Evolutionary conservation across 2,797 vertebrate species (phyloP).

Genomic region (Orientallactaga sibirica): DNA sequence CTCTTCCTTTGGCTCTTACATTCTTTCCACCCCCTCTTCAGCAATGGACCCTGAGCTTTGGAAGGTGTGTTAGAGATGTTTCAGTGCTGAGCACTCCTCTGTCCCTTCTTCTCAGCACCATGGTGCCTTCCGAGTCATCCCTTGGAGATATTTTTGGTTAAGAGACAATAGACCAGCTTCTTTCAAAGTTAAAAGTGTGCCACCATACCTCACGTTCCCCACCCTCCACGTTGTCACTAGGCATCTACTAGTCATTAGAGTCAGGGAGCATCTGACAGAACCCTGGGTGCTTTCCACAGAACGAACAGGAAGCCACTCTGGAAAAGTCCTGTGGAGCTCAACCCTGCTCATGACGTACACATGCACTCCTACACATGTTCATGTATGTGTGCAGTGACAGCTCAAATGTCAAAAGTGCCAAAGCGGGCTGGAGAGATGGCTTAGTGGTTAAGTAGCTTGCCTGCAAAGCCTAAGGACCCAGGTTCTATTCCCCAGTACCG

Average conservation of each 20-base stretch:
- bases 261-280: background rate
- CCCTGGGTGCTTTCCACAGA: background rate
- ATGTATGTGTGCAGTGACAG: background rate
- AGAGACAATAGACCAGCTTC: background rate
- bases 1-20: too few species aligned
- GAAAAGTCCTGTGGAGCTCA: background rate
- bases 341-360: background rate
- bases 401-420: background rate
- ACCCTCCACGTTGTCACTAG: background rate
- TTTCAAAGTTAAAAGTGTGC: background rate
- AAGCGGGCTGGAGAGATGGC: background rate
- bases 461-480: too few species aligned
- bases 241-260: background rate
- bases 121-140: too few species aligned
- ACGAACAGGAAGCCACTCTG: background rate
- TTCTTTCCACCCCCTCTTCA: too few species aligned
- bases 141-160: conserved; percentile 19
- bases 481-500: too few species aligned
- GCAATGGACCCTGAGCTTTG: too few species aligned
- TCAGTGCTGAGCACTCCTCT: too few species aligned
- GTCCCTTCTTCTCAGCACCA: too few species aligned
- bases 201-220: too few species aligned
- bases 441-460: too few species aligned
- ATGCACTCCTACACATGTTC: too few species aligned
- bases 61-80: too few species aligned